Evolutionary conservation across 2,113 vertebrate species (phyloP).

Genomic region (Cyprinodon brontotheroides): DNA sequence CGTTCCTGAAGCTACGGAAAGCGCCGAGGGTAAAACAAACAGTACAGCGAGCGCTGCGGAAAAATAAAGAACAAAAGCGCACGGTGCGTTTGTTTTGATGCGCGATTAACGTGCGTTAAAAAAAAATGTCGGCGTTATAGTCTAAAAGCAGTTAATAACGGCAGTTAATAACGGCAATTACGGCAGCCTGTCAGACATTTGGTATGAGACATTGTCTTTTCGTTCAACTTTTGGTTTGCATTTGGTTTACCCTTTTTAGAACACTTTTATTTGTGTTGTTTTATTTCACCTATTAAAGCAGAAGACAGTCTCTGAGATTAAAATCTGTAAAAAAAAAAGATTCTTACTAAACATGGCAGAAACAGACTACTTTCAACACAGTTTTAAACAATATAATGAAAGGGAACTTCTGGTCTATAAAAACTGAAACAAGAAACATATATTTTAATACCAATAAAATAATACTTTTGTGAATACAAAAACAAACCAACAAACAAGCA

Average conservation of each 20-base stretch:
- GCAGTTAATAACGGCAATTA: no score
- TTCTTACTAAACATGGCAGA: neutral
- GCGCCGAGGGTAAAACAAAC: no score
- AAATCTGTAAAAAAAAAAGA: neutral
- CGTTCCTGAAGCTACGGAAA: no score
- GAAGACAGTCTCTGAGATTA: neutral
- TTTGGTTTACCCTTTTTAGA: slow-evolving; percentile 26
- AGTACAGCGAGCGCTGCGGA: no score
- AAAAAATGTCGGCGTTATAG: no score
- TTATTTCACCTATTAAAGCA: neutral
- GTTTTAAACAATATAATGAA: neutral
- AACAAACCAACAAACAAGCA: no score
- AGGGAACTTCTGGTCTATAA: no score
- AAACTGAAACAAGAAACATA: neutral
- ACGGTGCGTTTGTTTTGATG: no score
- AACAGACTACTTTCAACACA: neutral
- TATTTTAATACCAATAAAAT: neutral
- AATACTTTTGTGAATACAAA: no score
- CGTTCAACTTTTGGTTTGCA: neutral
- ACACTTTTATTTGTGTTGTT: slow-evolving; percentile 7
- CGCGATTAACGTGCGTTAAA: no score
- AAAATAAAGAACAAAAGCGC: no score
- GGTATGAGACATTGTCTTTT: slow-evolving; percentile 23
- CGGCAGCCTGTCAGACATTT: slow-evolving; percentile 64
- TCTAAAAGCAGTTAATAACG: no score